Base-by-base conservation (phyloP, 2,888 invertebrate species). In the Fissipunctia ypsillon region DNA sequence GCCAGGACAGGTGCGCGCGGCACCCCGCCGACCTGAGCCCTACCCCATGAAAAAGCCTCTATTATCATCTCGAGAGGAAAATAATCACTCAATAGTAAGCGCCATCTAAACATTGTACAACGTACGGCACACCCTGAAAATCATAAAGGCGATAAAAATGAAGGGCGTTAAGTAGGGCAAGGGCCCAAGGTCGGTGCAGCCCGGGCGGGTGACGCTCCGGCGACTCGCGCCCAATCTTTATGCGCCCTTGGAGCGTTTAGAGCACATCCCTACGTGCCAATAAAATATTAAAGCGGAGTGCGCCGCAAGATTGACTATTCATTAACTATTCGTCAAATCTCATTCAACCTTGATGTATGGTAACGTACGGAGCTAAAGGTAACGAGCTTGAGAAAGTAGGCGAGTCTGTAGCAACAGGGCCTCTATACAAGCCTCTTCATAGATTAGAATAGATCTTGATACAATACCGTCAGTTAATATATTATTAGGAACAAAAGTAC, bases 111-210 rank as follows among this genome's bases (percentile, higher is more conserved):
- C 69, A 52, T 78, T 69, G 56, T 56, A 66, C 25, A 38, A 50
- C 56, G 50, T 67, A 72, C 73, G 81, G 72, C 78, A 68, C 78
- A 43, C 74, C 77, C 84, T 73, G 59, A 73, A 73, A 73, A 71
- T 73, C 68, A 73, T 80, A 71, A 35, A 70, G 72, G 72, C 67
- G 76, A 73, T 84, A 80, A 83, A 87, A 84, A 86, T 84, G 72
- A 83, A 83, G 84, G 86, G 84, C 78, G 85, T 76, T 85, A 88
- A 87, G 88, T 86, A 84, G 88, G 91, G 91, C 90, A 92, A 90
- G 92, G 93, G 89, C 91, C 89, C 94, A 94, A 94, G 94, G 94
- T 93, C 94, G 92, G 81, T 92, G 91, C 93, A 93, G 89, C 89
- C 89, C 88, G 89, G 89, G 89, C 87, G 88, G 87, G 87, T 75